Base-by-base conservation (phyloP, 2,797 vertebrate genomes). In the Sardinella longiceps region DNA sequence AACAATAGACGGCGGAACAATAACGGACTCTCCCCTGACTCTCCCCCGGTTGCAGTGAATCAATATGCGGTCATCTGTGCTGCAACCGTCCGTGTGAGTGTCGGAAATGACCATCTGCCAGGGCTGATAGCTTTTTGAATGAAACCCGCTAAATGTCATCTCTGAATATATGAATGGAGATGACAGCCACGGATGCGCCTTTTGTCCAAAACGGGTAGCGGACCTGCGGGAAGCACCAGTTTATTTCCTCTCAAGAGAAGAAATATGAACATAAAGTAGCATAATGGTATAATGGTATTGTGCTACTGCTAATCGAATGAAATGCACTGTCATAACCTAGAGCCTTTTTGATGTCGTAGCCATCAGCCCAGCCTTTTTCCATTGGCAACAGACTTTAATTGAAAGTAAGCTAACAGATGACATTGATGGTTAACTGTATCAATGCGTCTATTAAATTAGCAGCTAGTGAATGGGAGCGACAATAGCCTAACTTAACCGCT, bases 31-130 rank as follows among this genome's bases (percentile, higher is more conserved):
- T 87, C 85, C 86, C 51, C 28, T 86, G 86, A n/a, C n/a, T n/a
- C n/a, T n/a, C n/a, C n/a, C n/a, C n/a, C n/a, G 89, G 70, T 33
- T 11, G 83, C 25, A 46, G 63, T 28, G 84, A 83, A 90, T 92
- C 90, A 91, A 91, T 91, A 86, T 84, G 83, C 30, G 51, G 88
- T 89, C 91, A 86, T 87, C 87, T 89, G 89, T 77, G 85, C 87
- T 87, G 85, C 81, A 86, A 80, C 84, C 58, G 80, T 85, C 86
- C 86, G n/a, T 60, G 84, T 84, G 86, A 86, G 20, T 82, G 70
- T 60, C 51, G 51, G 82, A 86, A 82, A 81, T 51, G 28, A 37
- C 91, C 90, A 92, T 90, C 89, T 91, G 90, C 81, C 85, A 80
- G 60, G 18, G 66, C 39, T 70, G 87, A 90, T 85, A 88, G 80